Conservation (phyloP, 2,113 vertebrate species). For the Caranx melampygus region DNA sequence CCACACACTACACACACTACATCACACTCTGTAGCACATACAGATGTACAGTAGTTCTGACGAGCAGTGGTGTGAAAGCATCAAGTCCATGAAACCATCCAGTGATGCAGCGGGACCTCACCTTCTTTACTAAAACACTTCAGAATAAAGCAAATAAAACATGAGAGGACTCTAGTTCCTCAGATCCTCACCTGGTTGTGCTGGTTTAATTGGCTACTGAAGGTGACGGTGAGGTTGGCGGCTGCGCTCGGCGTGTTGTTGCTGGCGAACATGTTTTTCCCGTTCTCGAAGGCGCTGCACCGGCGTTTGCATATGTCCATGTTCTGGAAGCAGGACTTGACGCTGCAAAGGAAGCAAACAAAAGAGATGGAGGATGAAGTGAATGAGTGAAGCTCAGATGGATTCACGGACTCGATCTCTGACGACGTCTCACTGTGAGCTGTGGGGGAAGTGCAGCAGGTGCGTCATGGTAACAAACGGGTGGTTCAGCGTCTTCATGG, state of each 20-base stretch:
- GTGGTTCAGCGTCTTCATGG: slow-evolving; percentile 97
- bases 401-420: too few relatives aligned
- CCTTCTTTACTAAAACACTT: too few relatives aligned
- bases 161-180: too few relatives aligned
- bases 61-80: too few relatives aligned
- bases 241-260: slow-evolving; percentile 91
- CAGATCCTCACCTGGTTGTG: slow-evolving; percentile 91
- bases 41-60: too few relatives aligned
- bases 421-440: slow-evolving; percentile 90
- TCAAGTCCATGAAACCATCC: too few relatives aligned
- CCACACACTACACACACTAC: too few relatives aligned
- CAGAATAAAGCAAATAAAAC: too few relatives aligned
- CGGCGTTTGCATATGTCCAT: slow-evolving; percentile 99
- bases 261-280: slow-evolving; percentile 92
- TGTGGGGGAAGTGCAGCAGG: slow-evolving; percentile 97
- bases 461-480: slow-evolving; percentile 97
- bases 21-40: too few relatives aligned
- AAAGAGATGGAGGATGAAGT: too few relatives aligned
- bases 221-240: slow-evolving; percentile 97
- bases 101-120: too few relatives aligned
- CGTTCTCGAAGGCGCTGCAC: slow-evolving; percentile 94
- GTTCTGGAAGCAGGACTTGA: slow-evolving; percentile 98
- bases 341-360: slow-evolving; percentile 81
- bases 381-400: neutral
- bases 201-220: slow-evolving; percentile 96